Evolutionary conservation across 1,140 invertebrate species (phyloP).

Genomic region (Luehdorfia chinensis): DNA sequence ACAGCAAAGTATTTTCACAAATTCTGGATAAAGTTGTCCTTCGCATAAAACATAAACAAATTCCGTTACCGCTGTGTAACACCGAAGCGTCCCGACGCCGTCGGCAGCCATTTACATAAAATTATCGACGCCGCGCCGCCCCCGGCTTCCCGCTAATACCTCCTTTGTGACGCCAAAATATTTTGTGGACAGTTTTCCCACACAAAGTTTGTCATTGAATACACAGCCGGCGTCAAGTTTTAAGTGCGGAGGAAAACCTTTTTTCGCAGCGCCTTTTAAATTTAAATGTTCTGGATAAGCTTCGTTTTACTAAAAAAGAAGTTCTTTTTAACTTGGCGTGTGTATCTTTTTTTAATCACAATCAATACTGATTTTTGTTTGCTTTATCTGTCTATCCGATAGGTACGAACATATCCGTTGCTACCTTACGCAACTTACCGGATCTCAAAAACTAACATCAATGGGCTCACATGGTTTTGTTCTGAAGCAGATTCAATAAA

Average conservation of each 20-base stretch:
- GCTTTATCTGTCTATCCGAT: too few relatives aligned
- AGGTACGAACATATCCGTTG: too few relatives aligned
- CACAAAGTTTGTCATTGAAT: conserved; percentile 73
- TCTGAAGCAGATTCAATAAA: too few relatives aligned
- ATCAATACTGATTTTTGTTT: too few relatives aligned
- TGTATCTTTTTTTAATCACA: too few relatives aligned
- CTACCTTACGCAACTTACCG: too few relatives aligned
- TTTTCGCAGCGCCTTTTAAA: not conserved
- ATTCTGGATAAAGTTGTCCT: conserved; percentile 30
- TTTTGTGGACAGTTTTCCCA: conserved; percentile 72
- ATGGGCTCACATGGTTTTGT: too few relatives aligned
- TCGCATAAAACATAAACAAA: conserved; percentile 54
- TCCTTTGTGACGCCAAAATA: conserved; percentile 72
- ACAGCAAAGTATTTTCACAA: conserved; percentile 18
- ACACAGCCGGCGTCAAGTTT: conserved; percentile 34
- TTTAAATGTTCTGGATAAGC: too few relatives aligned
- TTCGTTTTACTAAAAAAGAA: too few relatives aligned
- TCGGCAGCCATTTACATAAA: conserved; percentile 59
- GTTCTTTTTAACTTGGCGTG: too few relatives aligned
- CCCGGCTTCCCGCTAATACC: conserved; percentile 49
- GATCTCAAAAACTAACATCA: too few relatives aligned
- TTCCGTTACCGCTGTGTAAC: conserved; percentile 38
- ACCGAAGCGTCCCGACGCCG: conserved; percentile 45
- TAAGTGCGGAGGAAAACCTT: conserved; percentile 40
- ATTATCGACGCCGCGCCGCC: conserved; percentile 41